Evolutionary conservation across 2,797 vertebrate species (phyloP).

Genomic region (Acrocephalus scirpaceus): DNA sequence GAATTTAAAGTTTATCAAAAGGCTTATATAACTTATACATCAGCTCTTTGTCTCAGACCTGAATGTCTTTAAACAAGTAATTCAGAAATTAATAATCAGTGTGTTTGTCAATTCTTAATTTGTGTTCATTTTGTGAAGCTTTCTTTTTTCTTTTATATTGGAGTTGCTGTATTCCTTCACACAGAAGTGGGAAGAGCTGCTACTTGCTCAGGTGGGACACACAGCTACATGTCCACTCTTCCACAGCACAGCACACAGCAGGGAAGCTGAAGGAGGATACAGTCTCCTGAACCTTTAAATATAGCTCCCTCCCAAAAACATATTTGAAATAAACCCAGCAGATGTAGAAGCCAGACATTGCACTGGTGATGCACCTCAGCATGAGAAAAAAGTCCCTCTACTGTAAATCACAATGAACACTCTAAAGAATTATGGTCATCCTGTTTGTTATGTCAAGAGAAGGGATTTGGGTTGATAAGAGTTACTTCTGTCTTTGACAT

Average conservation of each 20-base stretch:
- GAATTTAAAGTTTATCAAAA: background rate
- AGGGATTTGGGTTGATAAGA: background rate
- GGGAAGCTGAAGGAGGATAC: background rate
- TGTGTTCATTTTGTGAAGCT: background rate
- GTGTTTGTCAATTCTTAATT: background rate
- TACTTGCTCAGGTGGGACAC: background rate
- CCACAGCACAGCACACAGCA: background rate
- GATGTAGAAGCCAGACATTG: background rate
- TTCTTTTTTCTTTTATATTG: background rate
- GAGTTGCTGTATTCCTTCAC: background rate
- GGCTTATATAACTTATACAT: background rate
- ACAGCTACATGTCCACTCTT: background rate
- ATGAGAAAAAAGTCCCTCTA: background rate
- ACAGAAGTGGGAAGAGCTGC: background rate
- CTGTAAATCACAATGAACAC: background rate
- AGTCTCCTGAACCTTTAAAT: background rate
- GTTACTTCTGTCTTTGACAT: background rate
- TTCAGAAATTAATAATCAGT: background rate
- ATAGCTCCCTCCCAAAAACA: background rate
- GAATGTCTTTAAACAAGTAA: background rate
- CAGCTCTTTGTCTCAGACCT: background rate
- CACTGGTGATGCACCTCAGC: background rate
- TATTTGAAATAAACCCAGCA: background rate
- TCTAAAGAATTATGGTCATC: background rate
- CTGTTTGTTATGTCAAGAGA: background rate